Conservation (phyloP, 2,888 invertebrate genomes). For the Iphiclides podalirius region DNA sequence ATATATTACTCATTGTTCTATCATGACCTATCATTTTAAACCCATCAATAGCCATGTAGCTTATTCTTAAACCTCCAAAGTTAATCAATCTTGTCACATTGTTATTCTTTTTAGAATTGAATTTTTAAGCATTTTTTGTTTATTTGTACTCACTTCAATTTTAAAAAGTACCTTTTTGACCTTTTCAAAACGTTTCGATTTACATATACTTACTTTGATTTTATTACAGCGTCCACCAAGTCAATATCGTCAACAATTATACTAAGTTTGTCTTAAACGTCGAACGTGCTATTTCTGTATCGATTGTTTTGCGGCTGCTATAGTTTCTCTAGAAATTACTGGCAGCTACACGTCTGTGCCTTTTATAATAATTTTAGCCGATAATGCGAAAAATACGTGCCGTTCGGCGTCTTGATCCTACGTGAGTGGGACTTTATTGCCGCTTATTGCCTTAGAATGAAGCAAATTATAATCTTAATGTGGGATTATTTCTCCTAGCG, state of each 20-base stretch:
- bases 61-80: conserved; percentile 51
- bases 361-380: conserved; percentile 74
- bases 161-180: neutral
- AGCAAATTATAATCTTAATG: conserved; percentile 60
- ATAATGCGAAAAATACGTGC: conserved; percentile 78
- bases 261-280: conserved; percentile 34
- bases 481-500: conserved; percentile 40
- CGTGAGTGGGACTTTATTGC: conserved; percentile 67
- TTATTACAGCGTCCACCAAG: conserved; percentile 8
- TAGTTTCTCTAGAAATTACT: conserved; percentile 43
- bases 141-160: conserved; percentile 7
- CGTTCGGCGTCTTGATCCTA: conserved; percentile 55
- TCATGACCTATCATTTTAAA: conserved; percentile 56
- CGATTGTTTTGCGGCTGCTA: conserved; percentile 34
- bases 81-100: conserved; percentile 63
- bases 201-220: conserved; percentile 2
- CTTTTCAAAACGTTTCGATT: conserved; percentile 4
- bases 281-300: conserved; percentile 39
- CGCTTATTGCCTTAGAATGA: conserved; percentile 65
- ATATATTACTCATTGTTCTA: conserved; percentile 58
- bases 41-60: conserved; percentile 51
- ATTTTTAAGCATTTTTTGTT: conserved; percentile 37
- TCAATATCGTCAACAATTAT: conserved; percentile 24
- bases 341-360: conserved; percentile 64
- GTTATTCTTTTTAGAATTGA: conserved; percentile 50